Evolutionary conservation across 1,140 invertebrate genomes (phyloP), one percentile per base, ranked within the genome.

Genomic region (Heliconius eleuchia): DNA sequence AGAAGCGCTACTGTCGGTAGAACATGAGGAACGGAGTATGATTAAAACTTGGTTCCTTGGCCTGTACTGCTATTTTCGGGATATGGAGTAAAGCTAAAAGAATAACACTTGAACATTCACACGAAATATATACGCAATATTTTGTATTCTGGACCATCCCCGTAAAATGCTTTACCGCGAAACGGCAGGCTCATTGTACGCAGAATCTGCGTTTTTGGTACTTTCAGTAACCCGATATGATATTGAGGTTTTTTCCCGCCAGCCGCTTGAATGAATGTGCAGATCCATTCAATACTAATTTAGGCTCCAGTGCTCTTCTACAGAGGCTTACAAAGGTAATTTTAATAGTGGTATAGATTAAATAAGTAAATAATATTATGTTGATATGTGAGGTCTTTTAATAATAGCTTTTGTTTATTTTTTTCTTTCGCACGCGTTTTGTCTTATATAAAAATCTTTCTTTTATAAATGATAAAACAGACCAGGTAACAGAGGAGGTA

Each of bases 131-230:
- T 66, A 1, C 0, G 42, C 23, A 30, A 66, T 6, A 1, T 66
- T 50, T 84, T 46, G 27, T 80, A 42, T 71, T 42, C 83, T 86
- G 71, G 0, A 74, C 83, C 85, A 74, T 4, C 11, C 55, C 30
- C 30, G 86, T 86, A 89, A 89, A 89, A 88, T 86, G 85, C 88
- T 88, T 82, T 86, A 88, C 88, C 86, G 87, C 89, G 88, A 89
- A 89, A 83, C 83, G 85, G 86, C 87, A 85, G 83, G 87, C 85
- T 82, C 81, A 81, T 84, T 84, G 82, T 85, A 82, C 82, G 81
- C 79, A 80, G 78, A 85, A 79, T 81, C 80, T 81, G 82, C 84
- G 85, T 88, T 84, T 84, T 84, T 78, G 73, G 80, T 80, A 85
- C 80, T 80, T 82, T 82, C 77, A 76, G 88, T 86, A 88, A 90